Evolutionary conservation across 1,140 invertebrate species (phyloP).

Genomic region (Maconellicoccus hirsutus): DNA sequence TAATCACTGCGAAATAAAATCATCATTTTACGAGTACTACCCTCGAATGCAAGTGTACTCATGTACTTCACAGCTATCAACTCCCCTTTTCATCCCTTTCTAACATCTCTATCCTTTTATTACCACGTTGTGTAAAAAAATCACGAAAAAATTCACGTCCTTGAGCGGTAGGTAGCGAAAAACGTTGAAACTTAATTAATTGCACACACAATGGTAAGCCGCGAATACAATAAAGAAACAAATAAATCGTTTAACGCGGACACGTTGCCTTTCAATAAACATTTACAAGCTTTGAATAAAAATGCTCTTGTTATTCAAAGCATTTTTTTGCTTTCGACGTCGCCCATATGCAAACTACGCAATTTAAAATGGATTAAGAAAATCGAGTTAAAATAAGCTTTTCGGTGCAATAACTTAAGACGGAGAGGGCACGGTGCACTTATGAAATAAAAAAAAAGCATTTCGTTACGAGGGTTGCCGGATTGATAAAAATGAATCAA

Average conservation of each 20-base stretch:
- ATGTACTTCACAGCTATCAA: no score
- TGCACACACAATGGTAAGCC: no score
- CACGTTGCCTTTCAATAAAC: background rate
- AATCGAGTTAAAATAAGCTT: conserved; percentile 9
- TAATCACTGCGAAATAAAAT: no score
- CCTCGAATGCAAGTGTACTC: no score
- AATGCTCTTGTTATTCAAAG: conserved; percentile 2
- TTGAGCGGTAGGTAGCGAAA: no score
- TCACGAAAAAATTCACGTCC: no score
- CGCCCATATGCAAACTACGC: conserved; percentile 2
- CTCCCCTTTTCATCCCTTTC: no score
- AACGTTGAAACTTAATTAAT: no score
- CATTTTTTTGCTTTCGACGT: background rate
- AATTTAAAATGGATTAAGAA: conserved; percentile 10
- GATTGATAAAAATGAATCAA: conserved; percentile 9
- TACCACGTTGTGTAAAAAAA: no score
- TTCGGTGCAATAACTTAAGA: conserved; percentile 4
- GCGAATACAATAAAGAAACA: background rate
- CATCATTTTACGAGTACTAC: no score
- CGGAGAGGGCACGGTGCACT: background rate
- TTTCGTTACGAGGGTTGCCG: background rate
- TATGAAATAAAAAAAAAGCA: background rate
- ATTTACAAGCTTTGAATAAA: background rate
- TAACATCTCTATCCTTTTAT: no score
- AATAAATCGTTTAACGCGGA: background rate